Evolutionary conservation across 1,140 invertebrate species (phyloP).

Genomic region (Drosophila lacertosa): DNA sequence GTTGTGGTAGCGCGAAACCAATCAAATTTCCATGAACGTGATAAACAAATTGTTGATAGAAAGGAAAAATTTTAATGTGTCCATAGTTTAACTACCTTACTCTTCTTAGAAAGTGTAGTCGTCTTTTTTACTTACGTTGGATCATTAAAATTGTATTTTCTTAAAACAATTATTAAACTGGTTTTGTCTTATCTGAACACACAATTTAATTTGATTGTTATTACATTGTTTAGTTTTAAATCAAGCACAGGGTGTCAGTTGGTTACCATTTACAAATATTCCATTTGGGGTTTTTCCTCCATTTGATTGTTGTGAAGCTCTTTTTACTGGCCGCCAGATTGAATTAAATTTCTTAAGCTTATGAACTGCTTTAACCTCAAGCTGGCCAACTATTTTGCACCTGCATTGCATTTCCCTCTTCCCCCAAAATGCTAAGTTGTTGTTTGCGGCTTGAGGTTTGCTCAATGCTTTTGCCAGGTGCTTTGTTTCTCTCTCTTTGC

Average conservation of each 20-base stretch:
- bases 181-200: too few species aligned
- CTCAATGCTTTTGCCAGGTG: conserved; percentile 15
- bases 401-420: conserved; percentile 10
- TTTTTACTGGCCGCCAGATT: conserved; percentile 9
- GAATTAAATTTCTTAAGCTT: conserved; percentile 31
- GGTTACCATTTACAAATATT: not conserved
- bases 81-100: too few species aligned
- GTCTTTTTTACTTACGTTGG: too few species aligned
- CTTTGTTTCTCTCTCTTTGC: not conserved
- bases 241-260: too few species aligned
- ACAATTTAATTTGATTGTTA: too few species aligned
- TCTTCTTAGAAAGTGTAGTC: too few species aligned
- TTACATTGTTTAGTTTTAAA: too few species aligned
- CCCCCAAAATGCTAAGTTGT: conserved; percentile 26
- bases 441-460: conserved; percentile 57
- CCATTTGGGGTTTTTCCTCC: not conserved
- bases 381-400: conserved; percentile 43
- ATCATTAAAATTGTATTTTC: too few species aligned
- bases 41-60: not conserved
- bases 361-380: conserved; percentile 38
- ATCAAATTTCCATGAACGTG: conserved; percentile 7
- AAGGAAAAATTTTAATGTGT: too few species aligned
- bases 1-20: conserved; percentile 4
- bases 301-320: conserved; percentile 18
- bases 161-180: too few species aligned